Conservation (phyloP, 1,140 invertebrate species). For the Wasmannia auropunctata region DNA sequence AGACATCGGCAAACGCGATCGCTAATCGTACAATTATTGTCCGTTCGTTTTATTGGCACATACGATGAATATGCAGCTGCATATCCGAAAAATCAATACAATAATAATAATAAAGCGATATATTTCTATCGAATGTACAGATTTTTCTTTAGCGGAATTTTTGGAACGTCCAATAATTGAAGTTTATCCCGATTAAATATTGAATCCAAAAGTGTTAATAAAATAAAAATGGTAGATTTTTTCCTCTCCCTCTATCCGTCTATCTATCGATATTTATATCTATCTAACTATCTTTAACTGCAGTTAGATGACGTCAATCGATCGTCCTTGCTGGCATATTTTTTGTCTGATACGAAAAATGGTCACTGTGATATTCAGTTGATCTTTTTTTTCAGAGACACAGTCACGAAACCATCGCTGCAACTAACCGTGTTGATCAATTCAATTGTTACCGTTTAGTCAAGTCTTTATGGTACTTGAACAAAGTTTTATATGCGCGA, state of each 20-base stretch:
- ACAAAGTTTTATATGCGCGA: not conserved
- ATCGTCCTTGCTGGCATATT: not conserved
- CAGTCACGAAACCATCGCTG: not conserved
- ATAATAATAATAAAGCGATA: conserved; percentile 5
- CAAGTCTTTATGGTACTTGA: not conserved
- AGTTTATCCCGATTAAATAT: not conserved
- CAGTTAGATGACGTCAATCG: not conserved
- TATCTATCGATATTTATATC: not conserved
- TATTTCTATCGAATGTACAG: not conserved
- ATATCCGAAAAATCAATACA: not conserved
- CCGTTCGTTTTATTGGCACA: not conserved
- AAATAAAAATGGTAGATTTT: not conserved
- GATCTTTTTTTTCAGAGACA: not conserved
- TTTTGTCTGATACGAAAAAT: not conserved
- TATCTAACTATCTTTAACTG: not conserved
- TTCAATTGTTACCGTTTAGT: conserved; percentile 31
- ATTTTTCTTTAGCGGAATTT: conserved; percentile 14
- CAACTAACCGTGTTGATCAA: conserved; percentile 2
- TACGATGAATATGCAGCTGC: not conserved
- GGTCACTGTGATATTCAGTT: not conserved
- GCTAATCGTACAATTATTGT: conserved; percentile 20
- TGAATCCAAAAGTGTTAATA: conserved; percentile 4
- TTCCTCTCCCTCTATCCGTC: not conserved
- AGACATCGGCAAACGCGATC: conserved; percentile 22
- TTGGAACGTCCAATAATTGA: not conserved